Evolutionary conservation across 2,888 invertebrate genomes (phyloP), one percentile per base, ranked within the genome.

Genomic region (Patella ulyssiponensis): DNA sequence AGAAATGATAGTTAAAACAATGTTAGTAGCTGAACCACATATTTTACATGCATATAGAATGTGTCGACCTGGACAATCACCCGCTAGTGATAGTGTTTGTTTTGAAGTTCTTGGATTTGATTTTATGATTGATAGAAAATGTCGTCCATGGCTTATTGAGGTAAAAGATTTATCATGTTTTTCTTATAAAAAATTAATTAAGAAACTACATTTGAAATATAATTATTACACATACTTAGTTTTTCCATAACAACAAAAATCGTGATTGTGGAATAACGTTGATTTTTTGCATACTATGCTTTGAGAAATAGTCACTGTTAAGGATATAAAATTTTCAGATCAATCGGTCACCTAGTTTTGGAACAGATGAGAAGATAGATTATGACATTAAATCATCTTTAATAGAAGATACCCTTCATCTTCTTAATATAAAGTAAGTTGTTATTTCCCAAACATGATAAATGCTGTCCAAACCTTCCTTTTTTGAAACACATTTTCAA

Each of bases 31-130:
- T 5, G 88, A 90, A 78, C 92, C 92, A 4, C 91, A 91, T 85
- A 84, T 92, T 72, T 82, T 90, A 52, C 91, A 91, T 80, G 90
- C 90, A 1, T 92, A 92, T 82, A 83, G 91, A 58, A 91, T 92
- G 91, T 92, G 91, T 85, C 87, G 92, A n/a, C 91, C 92, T 0
- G 91, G 91, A 7, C 88, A 90, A 54, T 79, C 88, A 5, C 79
- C 89, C 0, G 87, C 86, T 17, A 85, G 87, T 80, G 91, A 91
- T 79, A 90, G 90, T 83, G 92, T 92, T 56, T 92, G 92, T 82
- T 92, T 92, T 79, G 92, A 92, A 82, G 86, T 92, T 77, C 88
- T 92, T 2, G 92, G 92, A 53, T 92, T 92, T 84, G 92, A 92
- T 80, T 88, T 92, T 75, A 85, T 92, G 77, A 85, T 92, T 71